These are phyloP conservation scores for Nemotelus nigrinus DNA, from an alignment of 2,888 invertebrate species.

Conservation along the genomic window DNA sequence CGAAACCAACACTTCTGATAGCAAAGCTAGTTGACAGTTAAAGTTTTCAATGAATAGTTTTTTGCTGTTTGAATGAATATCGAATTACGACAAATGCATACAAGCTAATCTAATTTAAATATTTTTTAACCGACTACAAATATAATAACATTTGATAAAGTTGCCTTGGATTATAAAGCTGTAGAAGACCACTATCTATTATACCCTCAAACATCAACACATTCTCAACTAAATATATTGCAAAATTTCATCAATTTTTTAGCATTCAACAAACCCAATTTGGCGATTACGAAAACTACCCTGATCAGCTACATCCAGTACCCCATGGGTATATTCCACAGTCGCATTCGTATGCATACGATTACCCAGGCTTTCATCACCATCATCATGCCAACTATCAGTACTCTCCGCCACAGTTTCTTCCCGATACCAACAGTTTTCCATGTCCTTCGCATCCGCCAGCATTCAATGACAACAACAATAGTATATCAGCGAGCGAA, in stretches of 20 bases:
- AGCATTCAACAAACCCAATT: slow-evolving; percentile 33
- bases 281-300: slow-evolving; percentile 34
- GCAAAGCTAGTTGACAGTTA: no score
- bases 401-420: slow-evolving; percentile 48
- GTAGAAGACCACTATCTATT: no score
- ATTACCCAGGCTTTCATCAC: slow-evolving; percentile 53
- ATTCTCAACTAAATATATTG: neutral
- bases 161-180: no score
- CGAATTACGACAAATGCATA: no score
- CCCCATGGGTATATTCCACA: slow-evolving; percentile 56
- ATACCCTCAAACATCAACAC: neutral
- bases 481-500: slow-evolving; percentile 31
- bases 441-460: slow-evolving; percentile 49
- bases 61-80: no score
- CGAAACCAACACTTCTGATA: no score
- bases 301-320: slow-evolving; percentile 48
- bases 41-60: no score
- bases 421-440: slow-evolving; percentile 47
- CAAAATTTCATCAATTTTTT: neutral
- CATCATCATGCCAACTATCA: slow-evolving; percentile 52
- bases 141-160: no score
- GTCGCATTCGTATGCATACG: slow-evolving; percentile 53
- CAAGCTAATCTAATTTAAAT: no score
- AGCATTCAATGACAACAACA: slow-evolving; percentile 50
- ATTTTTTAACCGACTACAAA: no score